Evolutionary conservation across 2,888 invertebrate genomes (phyloP).

Genomic region (Cistogaster globosa): DNA sequence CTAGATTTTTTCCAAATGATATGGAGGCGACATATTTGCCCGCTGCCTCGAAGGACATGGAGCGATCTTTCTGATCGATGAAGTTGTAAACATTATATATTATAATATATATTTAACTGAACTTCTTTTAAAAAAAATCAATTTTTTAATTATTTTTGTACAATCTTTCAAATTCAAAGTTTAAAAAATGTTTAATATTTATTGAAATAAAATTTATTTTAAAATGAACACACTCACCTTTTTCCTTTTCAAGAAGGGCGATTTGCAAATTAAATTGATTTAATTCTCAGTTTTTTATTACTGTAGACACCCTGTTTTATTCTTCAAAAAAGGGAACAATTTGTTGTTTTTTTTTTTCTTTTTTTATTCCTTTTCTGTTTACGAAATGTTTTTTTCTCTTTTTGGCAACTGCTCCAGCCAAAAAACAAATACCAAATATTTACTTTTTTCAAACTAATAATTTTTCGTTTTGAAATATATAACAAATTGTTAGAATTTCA

Average conservation of each 20-base stretch:
- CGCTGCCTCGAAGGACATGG: too few relatives aligned
- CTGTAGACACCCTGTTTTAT: slow-evolving; percentile 26
- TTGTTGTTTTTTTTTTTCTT: slow-evolving; percentile 13
- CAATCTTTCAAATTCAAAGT: too few relatives aligned
- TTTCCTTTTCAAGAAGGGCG: background rate
- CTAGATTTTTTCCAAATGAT: too few relatives aligned
- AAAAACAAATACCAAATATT: background rate
- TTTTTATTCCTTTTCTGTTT: background rate
- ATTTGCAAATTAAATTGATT: background rate
- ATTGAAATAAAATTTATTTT: too few relatives aligned
- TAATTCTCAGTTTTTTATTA: slow-evolving; percentile 10
- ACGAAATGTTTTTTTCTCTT: slow-evolving; percentile 21
- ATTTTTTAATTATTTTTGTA: too few relatives aligned
- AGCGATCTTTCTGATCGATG: too few relatives aligned
- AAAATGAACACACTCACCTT: slow-evolving; percentile 3
- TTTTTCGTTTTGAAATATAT: background rate
- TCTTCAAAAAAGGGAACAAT: slow-evolving; percentile 24
- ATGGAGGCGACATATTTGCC: too few relatives aligned
- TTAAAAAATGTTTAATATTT: too few relatives aligned
- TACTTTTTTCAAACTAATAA: background rate
- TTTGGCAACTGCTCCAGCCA: background rate
- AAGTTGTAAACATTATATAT: too few relatives aligned
- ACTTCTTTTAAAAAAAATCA: too few relatives aligned
- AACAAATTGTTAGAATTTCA: slow-evolving; percentile 27
- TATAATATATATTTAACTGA: too few relatives aligned